Evolutionary conservation across 2,888 invertebrate genomes (phyloP), one percentile per base, ranked within the genome.

Genomic region (Pammene aurita): DNA sequence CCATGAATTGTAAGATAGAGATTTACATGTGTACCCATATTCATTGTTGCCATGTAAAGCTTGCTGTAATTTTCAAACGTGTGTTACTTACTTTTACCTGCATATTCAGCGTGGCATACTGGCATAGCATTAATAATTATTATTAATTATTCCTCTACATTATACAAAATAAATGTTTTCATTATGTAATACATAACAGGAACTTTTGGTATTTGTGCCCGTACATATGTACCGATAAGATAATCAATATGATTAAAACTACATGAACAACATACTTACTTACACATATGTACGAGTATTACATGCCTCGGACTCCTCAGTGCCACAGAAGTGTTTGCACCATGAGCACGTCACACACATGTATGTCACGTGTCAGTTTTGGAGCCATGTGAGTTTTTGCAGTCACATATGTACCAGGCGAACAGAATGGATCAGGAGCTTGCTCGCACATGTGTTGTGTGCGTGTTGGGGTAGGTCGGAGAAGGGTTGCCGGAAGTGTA

Each of bases 331-430:
- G 50, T 54, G 58, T 64, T 44, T 58, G 63, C 46, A 57, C 61
- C 13, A 62, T 42, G 46, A 66, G 62, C 67, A 66, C 66, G 70
- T 52, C 66, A 58, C 48, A 75, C 78, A 80, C 76, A 78, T 78
- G 78, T 76, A 72, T 66, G 74, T 75, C 74, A 78, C 77, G 79
- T 84, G 85, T 84, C 81, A 83, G 79, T 78, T 71, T 81, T 84
- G 83, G 79, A 82, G 82, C 81, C 89, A 89, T 92, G 89, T 89
- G 91, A 91, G 91, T 88, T 86, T 82, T 82, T 80, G 72, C 81
- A 85, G 84, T 87, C 90, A 91, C 89, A 87, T 86, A 87, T 90
- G 88, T 88, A 92, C 90, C 77, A 89, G 90, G 91, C 71, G 56
- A 80, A 57, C 86, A 89, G 80, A 78, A 76, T 10, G 55, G 14